Percentiles rank a stretch among this genome's conserved stretches.
Evolutionary conservation across 2,797 vertebrate species (phyloP).

Genomic region (Anguilla megastoma): DNA sequence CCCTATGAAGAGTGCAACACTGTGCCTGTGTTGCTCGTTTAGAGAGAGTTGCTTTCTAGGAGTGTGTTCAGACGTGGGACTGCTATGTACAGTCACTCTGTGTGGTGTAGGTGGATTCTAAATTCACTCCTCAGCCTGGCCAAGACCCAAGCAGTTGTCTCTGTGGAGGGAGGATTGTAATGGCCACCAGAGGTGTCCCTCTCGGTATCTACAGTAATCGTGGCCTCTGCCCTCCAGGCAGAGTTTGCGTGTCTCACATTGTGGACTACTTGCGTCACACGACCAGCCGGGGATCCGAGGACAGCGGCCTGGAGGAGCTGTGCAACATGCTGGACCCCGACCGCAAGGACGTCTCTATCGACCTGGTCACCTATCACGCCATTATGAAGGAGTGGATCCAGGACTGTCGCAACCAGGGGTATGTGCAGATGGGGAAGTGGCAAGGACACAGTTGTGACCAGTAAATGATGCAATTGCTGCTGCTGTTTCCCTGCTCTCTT

Average conservation of each 20-base stretch:
- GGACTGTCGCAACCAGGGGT: conserved; percentile 78
- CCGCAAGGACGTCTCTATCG: conserved; percentile 78
- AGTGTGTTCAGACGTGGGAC: not conserved
- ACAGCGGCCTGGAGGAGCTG: conserved; percentile 82
- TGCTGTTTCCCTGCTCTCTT: not conserved
- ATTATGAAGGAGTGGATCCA: conserved; percentile 88
- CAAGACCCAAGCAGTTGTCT: not conserved
- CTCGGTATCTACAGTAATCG: conserved; percentile 18
- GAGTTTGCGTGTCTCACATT: conserved; percentile 82
- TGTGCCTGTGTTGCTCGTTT: not conserved
- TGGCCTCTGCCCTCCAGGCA: conserved; percentile 68
- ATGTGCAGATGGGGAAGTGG: conserved; percentile 24
- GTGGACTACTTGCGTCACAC: conserved; percentile 82
- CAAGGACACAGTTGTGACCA: not conserved
- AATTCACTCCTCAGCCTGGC: not conserved
- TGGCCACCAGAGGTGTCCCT: not conserved
- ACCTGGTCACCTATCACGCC: conserved; percentile 82
- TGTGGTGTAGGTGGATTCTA: not conserved
- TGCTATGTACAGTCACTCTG: not conserved
- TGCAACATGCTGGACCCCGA: conserved; percentile 87
- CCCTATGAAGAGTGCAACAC: not conserved
- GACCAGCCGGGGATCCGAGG: conserved; percentile 76
- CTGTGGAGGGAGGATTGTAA: not conserved
- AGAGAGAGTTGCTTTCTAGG: not conserved
- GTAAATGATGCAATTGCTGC: not conserved